These are phyloP conservation scores for Zygothrica quintamaculata DNA, from an alignment of 2,888 invertebrate species.

Conservation along the genomic window DNA sequence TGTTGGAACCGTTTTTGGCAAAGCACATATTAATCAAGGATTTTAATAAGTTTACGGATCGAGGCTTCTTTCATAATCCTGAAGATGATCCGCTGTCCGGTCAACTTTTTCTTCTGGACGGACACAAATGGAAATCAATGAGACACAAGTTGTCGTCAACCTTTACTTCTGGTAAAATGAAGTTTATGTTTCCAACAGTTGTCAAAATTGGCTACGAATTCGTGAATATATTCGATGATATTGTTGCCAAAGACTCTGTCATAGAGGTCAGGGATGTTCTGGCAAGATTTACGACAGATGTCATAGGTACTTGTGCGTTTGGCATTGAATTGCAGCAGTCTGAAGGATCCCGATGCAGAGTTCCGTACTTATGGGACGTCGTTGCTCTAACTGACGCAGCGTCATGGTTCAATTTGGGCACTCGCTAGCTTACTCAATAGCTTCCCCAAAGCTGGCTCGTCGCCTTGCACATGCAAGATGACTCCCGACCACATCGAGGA, in stretches of 20 bases:
- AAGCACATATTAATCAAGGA: slow-evolving; percentile 78
- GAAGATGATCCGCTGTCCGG: slow-evolving; percentile 82
- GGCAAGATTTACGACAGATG: slow-evolving; percentile 85
- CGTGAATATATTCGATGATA: slow-evolving; percentile 43
- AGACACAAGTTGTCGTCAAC: slow-evolving; percentile 85
- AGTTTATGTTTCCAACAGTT: slow-evolving; percentile 84
- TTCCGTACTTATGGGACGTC: slow-evolving; percentile 77
- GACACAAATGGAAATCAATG: slow-evolving; percentile 84
- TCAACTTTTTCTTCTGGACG: slow-evolving; percentile 81
- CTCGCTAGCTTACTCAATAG: slow-evolving; percentile 29
- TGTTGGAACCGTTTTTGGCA: slow-evolving; percentile 55
- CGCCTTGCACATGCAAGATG: slow-evolving; percentile 56
- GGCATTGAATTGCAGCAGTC: slow-evolving; percentile 84
- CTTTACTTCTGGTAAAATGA: slow-evolving; percentile 85
- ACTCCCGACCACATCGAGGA: slow-evolving; percentile 57
- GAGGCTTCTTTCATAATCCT: slow-evolving; percentile 78
- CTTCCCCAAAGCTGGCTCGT: slow-evolving; percentile 58
- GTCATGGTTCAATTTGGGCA: slow-evolving; percentile 32
- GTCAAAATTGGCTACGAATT: slow-evolving; percentile 56
- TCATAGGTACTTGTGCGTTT: slow-evolving; percentile 85
- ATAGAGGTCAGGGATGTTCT: slow-evolving; percentile 79
- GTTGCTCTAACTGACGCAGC: slow-evolving; percentile 44
- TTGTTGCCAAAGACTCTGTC: slow-evolving; percentile 24
- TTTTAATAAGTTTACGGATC: slow-evolving; percentile 82
- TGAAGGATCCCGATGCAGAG: slow-evolving; percentile 81